Percentiles rank a stretch among this genome's conserved stretches.
Conservation (phyloP, 1,140 invertebrate species). For the Stegodyphus mimosarum region DNA sequence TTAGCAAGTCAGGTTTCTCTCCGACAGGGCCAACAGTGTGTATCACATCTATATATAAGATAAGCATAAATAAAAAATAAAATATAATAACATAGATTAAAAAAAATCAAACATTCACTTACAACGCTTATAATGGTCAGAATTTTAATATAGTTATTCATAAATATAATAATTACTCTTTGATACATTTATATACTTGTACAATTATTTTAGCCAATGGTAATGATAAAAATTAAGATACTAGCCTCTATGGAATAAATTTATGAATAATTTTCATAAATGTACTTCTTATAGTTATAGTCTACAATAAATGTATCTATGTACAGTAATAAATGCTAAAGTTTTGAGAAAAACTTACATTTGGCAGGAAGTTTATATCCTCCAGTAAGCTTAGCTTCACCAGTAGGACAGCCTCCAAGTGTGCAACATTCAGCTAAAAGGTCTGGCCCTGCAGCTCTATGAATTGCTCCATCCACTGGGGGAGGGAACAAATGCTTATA, state of each 20-base stretch:
- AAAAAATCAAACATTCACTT: neutral
- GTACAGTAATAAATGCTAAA: neutral
- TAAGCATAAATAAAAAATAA: neutral
- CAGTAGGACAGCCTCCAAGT: conserved; percentile 79
- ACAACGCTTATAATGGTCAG: too few relatives aligned
- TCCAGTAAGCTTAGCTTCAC: conserved; percentile 83
- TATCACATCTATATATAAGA: conserved; percentile 74
- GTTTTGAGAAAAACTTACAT: conserved; percentile 68
- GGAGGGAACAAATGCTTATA: too few relatives aligned
- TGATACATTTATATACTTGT: too few relatives aligned
- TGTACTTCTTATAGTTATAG: neutral
- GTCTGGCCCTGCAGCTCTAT: conserved; percentile 77
- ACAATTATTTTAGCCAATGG: too few relatives aligned
- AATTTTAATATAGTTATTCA: too few relatives aligned
- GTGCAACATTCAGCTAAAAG: conserved; percentile 77
- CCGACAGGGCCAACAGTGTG: conserved; percentile 85
- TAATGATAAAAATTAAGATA: too few relatives aligned
- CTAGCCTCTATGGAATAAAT: neutral
- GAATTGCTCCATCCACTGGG: conserved; percentile 86
- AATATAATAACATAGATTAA: neutral
- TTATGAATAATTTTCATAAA: neutral
- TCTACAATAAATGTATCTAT: neutral
- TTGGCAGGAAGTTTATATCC: conserved; percentile 80
- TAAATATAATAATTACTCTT: too few relatives aligned
- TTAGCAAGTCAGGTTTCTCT: conserved; percentile 75